A percentile compares a stretch with the other conserved stretches of the same genome.
Conservation (phyloP, 92 coral and sea anemone species). For the Epizoanthus ramosus region DNA sequence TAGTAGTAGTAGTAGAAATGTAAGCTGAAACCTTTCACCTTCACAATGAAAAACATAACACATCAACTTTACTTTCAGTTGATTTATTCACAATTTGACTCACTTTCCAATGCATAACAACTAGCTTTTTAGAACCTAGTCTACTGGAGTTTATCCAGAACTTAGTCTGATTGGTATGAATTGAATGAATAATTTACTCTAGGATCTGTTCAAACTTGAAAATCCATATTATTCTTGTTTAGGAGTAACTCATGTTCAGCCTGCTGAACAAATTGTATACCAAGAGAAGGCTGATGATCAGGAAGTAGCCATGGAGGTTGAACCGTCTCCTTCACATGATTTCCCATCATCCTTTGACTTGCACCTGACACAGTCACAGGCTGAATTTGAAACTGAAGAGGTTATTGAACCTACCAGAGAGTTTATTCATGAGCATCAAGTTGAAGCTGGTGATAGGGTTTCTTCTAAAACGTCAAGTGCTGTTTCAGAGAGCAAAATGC, state of each 20-base stretch:
- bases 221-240: neutral
- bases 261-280: constrained; percentile 23
- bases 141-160: too few relatives aligned
- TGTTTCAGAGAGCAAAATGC: constrained; percentile 15
- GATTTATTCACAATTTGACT: too few relatives aligned
- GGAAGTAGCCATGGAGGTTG: constrained; percentile 5
- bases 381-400: constrained; percentile 55
- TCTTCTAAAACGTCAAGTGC: neutral
- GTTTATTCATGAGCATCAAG: neutral
- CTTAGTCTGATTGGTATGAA: too few relatives aligned
- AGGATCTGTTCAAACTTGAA: neutral
- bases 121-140: too few relatives aligned
- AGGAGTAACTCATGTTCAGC: neutral
- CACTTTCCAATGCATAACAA: too few relatives aligned
- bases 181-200: neutral
- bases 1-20: too few relatives aligned
- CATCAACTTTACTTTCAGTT: too few relatives aligned
- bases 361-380: constrained; percentile 77
- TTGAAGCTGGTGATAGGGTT: neutral
- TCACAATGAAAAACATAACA: too few relatives aligned
- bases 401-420: constrained; percentile 10
- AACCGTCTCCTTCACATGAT: constrained; percentile 42
- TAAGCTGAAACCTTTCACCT: too few relatives aligned
- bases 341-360: constrained; percentile 57
- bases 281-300: constrained; percentile 42